Evolutionary conservation across 2,113 vertebrate species (phyloP), one percentile per base, ranked within the genome.

Genomic region (Halichoeres trimaculatus): DNA sequence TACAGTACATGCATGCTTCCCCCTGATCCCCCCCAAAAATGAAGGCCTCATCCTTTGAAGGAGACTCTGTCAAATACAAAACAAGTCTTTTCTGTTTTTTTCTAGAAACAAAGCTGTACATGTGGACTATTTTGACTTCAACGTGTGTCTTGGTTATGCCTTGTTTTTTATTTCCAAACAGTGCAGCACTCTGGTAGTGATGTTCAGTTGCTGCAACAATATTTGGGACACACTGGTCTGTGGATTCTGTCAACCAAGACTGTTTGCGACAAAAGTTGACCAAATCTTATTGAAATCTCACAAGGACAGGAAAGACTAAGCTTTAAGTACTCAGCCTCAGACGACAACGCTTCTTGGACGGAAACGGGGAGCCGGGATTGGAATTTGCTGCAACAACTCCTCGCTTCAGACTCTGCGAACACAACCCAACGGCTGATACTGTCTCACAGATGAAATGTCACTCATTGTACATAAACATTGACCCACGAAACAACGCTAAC

Each of bases 1-100:
- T 89, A 91, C 93, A 93, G 54, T 93, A 91, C 94, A 93, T 96
- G 97, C 97, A 99, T 99, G 97, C 95, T 92, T 94, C 89, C 92
- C 56, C 90, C 84, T 6, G 19, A 80, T 75, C 1, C 24, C 56
- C 70, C 64, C 38, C n/a, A 12, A 19, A 40, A 54, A 54, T n/a
- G 45, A 74, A 80, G 52, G 45, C 69, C 74, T 62, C 40, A 2
- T 36, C 54, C 63, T 67, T 87, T 54, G 84, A 88, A 78, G 74
- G 93, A 87, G 91, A 94, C 92, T 86, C 83, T 94, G 94, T 82
- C 91, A 89, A 93, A 80, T 64, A 85, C 78, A 50, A 80, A 63
- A 81, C 78, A 20, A 38, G 92, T 92, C 78, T 90, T 94, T 84
- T 73, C 17, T 17, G n/a, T 59, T 84, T 53, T 61, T 90, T 89